Evolutionary conservation across 1,140 invertebrate genomes (phyloP), one percentile per base, ranked within the genome.

Genomic region (Cotesia typhae): DNA sequence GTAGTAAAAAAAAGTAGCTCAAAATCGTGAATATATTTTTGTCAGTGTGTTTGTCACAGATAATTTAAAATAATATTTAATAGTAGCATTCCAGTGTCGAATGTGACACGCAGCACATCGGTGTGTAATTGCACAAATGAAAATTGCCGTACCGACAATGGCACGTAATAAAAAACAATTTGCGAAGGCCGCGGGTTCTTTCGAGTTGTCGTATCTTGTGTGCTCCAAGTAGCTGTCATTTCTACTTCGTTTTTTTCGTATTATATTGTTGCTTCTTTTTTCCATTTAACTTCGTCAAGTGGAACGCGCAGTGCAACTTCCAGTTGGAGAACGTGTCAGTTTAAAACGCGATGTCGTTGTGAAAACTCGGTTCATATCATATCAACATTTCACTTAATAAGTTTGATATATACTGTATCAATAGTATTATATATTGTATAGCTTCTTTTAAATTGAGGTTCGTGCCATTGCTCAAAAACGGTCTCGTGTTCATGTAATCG

Each of bases 161-260:
- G 74, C 78, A 66, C 65, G 79, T 79, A 82, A 83, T 81, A 79
- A 74, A 79, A 81, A 81, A 75, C 74, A 63, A 53, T 65, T 79
- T 76, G 66, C 77, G 79, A 83, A 82, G 80, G 80, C 77, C 79
- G 20, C 41, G 41, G 41, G 57, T 59, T 75, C 65, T 70, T 70
- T 51, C 37, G 20, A 68, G 28, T 59, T 14, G n/a, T 6, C 17
- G 57, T 20, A 7, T 20, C 53, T 47, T 47, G 41, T 47, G 10
- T 10, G 41, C 41, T 47, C 41, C 41, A 47, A 47, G 41, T 47
- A 47, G 41, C 41, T 47, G 41, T 47, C 41, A 47, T 47, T 47
- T 47, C 41, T 47, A 47, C 9, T 47, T 47, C 41, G 5, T 47
- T 47, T 47, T 47, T 10, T n/a, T 55, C n/a, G 10, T 55, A 9